phyloP scores from a whole-genome alignment of 2,888 invertebrate species.

The Microchrysa polita region DNA sequence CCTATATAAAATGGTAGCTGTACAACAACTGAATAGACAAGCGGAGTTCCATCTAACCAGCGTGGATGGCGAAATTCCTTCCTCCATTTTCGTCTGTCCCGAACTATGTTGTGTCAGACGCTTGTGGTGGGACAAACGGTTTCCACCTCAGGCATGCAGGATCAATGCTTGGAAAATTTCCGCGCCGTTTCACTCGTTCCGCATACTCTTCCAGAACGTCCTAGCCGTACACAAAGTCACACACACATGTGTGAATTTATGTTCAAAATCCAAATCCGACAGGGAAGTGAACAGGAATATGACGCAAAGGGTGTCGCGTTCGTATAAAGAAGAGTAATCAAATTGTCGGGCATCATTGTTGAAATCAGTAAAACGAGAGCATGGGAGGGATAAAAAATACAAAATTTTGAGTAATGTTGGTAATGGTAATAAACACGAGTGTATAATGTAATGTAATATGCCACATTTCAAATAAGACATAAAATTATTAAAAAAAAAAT shows the following conservation, averaged over 20 bases:
- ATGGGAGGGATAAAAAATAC: conserved; percentile 5
- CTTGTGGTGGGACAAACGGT: conserved; percentile 73
- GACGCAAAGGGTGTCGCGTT: background rate
- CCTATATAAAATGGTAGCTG: conserved; percentile 1
- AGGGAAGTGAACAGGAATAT: background rate
- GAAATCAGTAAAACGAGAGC: conserved; percentile 20
- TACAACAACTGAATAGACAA: conserved; percentile 1
- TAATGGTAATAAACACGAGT: too few species aligned
- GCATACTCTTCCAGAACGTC: conserved; percentile 94
- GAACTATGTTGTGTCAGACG: conserved; percentile 49
- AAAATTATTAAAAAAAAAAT: too few species aligned
- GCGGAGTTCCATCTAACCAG: background rate
- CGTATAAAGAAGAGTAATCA: background rate
- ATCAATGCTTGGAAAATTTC: conserved; percentile 89
- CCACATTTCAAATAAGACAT: too few species aligned
- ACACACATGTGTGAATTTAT: conserved; percentile 38
- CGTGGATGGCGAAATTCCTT: conserved; percentile 1
- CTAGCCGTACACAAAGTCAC: too few species aligned
- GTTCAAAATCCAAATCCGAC: background rate
- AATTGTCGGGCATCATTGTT: conserved; percentile 11
- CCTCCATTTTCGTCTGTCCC: conserved; percentile 7
- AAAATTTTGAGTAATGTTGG: too few species aligned
- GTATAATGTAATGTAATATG: too few species aligned
- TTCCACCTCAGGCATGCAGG: conserved; percentile 88
- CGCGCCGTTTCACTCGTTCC: conserved; percentile 80